Percentiles rank a stretch among this genome's conserved stretches.
These are phyloP conservation scores for Pachyrhynchus sulphureomaculatus DNA, from an alignment of 1,140 invertebrate genomes.

Conservation along the genomic window DNA sequence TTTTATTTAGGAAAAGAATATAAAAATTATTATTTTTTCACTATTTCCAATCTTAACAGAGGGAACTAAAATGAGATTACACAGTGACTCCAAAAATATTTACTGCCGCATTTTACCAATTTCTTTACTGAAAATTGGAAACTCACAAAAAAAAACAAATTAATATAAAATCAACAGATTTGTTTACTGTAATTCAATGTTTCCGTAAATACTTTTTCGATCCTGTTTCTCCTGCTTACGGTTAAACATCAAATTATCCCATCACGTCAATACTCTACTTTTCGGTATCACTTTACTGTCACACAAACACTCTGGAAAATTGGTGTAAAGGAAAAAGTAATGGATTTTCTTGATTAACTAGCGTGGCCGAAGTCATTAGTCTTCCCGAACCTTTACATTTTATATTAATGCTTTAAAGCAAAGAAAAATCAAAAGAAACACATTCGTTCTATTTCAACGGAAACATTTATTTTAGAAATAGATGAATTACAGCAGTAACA, in stretches of 20 bases:
- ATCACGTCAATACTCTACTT: background rate
- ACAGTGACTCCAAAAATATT: too few relatives aligned
- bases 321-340: background rate
- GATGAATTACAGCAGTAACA: background rate
- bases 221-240: too few relatives aligned
- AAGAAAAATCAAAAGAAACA: background rate
- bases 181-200: too few relatives aligned
- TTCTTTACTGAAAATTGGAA: too few relatives aligned
- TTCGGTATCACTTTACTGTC: background rate
- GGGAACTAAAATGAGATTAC: too few relatives aligned
- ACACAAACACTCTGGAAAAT: background rate
- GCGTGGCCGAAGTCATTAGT: background rate
- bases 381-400: conserved; percentile 7
- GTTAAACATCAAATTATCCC: background rate
- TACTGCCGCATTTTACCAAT: too few relatives aligned
- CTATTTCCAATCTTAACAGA: too few relatives aligned
- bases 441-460: background rate
- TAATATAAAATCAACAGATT: too few relatives aligned
- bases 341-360: conserved; percentile 5
- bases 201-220: too few relatives aligned
- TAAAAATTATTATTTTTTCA: too few relatives aligned
- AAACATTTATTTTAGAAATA: background rate
- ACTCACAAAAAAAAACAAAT: too few relatives aligned
- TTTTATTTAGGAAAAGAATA: too few relatives aligned
- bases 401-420: background rate